Conservation (phyloP, 2,113 vertebrate species). For the human region DNA sequence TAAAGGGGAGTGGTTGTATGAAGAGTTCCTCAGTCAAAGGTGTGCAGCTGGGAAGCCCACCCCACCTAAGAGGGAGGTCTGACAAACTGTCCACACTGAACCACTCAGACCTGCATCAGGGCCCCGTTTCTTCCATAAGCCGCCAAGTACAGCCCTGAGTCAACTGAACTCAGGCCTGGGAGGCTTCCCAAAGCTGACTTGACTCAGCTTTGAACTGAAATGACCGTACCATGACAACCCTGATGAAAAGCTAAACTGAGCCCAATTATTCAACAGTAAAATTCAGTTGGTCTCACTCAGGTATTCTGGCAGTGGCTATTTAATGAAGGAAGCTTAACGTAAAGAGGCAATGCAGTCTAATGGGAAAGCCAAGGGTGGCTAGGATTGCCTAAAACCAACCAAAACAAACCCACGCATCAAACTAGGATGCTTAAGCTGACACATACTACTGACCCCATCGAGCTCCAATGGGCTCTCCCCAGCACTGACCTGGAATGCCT, state of each 20-base stretch:
- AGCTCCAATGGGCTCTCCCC: background rate
- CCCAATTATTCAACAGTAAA: background rate
- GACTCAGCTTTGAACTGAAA: background rate
- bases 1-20: background rate
- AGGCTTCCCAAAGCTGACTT: background rate
- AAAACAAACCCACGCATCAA: background rate
- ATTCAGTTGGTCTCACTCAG: background rate
- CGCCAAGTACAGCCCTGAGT: background rate
- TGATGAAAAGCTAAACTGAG: background rate
- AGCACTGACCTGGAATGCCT: background rate
- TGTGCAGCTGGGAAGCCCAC: background rate
- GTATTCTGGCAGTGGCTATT: background rate
- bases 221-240: background rate
- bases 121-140: background rate
- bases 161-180: background rate
- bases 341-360: background rate
- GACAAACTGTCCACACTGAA: background rate
- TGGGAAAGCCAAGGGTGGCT: background rate
- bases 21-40: background rate
- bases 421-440: background rate
- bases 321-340: background rate
- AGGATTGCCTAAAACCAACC: background rate
- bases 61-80: background rate
- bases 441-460: accelerated
- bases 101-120: background rate